These are phyloP conservation scores for Drosophila peninsularis DNA, from an alignment of 2,888 invertebrate species.

Conservation along the genomic window DNA sequence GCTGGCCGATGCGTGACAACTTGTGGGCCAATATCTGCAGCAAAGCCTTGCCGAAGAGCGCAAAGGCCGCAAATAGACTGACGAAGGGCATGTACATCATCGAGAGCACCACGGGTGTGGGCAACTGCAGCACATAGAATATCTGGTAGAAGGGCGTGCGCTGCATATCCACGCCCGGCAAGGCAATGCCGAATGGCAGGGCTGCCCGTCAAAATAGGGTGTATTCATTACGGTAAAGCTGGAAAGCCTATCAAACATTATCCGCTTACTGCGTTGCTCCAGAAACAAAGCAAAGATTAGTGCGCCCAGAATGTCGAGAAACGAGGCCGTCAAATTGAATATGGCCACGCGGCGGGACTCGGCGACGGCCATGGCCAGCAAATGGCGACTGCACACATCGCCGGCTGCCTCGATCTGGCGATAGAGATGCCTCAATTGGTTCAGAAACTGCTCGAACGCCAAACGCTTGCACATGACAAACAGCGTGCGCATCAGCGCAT, in stretches of 20 bases:
- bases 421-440: slow-evolving; percentile 65
- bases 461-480: slow-evolving; percentile 70
- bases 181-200: slow-evolving; percentile 79
- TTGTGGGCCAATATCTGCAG: slow-evolving; percentile 72
- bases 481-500: slow-evolving; percentile 77
- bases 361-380: slow-evolving; percentile 59
- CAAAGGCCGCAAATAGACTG: slow-evolving; percentile 79
- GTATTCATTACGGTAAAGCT: background rate
- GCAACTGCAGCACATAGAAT: slow-evolving; percentile 73
- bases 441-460: slow-evolving; percentile 77
- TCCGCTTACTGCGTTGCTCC: slow-evolving; percentile 60
- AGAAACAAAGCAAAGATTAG: slow-evolving; percentile 72
- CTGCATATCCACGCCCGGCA: slow-evolving; percentile 78
- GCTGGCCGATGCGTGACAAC: slow-evolving; percentile 49
- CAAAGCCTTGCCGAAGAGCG: slow-evolving; percentile 78
- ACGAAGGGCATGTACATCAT: slow-evolving; percentile 82
- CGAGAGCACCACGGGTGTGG: slow-evolving; percentile 66
- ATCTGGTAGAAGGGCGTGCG: slow-evolving; percentile 78
- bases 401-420: slow-evolving; percentile 64
- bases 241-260: background rate
- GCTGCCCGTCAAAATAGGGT: slow-evolving; percentile 41
- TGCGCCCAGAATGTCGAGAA: slow-evolving; percentile 70
- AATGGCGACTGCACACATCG: slow-evolving; percentile 46
- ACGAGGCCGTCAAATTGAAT: slow-evolving; percentile 74
- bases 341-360: slow-evolving; percentile 74